Conservation (phyloP, 1,140 invertebrate species). For the Drosophila jambulina region DNA sequence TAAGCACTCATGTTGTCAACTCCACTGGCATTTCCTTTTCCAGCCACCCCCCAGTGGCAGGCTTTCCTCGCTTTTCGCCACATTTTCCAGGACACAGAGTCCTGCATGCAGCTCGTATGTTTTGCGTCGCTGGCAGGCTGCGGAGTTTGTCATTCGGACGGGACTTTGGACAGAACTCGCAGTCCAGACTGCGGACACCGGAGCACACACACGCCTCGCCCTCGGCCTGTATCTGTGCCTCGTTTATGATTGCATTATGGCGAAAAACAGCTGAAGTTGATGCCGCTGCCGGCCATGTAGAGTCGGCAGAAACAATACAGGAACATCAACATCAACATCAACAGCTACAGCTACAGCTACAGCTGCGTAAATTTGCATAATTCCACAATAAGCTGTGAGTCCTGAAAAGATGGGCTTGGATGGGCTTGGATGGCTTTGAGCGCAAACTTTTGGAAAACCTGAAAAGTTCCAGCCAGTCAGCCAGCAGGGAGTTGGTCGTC, state of each 20-base stretch:
- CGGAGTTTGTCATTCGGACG: slow-evolving; percentile 57
- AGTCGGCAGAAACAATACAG: slow-evolving; percentile 22
- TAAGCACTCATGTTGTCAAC: slow-evolving; percentile 62
- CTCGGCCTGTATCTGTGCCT: slow-evolving; percentile 18
- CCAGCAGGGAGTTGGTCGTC: background rate
- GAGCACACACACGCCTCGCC: slow-evolving; percentile 17
- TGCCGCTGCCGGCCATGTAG: slow-evolving; percentile 26
- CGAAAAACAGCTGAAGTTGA: slow-evolving; percentile 61
- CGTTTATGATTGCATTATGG: slow-evolving; percentile 74
- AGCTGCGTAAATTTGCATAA: slow-evolving; percentile 72
- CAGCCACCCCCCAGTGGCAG: background rate
- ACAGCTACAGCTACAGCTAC: slow-evolving; percentile 45
- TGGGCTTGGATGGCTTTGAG: background rate
- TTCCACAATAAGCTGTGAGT: slow-evolving; percentile 65
- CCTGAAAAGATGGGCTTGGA: background rate
- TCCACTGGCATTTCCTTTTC: slow-evolving; percentile 2
- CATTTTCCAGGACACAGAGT: background rate
- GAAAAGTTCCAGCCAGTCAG: slow-evolving; percentile 25
- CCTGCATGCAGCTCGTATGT: slow-evolving; percentile 4
- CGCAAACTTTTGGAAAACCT: slow-evolving; percentile 21
- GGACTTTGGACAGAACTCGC: slow-evolving; percentile 24
- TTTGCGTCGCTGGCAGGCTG: slow-evolving; percentile 39
- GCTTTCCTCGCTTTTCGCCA: background rate
- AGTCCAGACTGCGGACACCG: background rate
- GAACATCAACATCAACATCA: slow-evolving; percentile 18